These are phyloP conservation scores for Opisthocomus hoazin DNA, from an alignment of 2,113 vertebrate genomes.

Conservation along the genomic window DNA sequence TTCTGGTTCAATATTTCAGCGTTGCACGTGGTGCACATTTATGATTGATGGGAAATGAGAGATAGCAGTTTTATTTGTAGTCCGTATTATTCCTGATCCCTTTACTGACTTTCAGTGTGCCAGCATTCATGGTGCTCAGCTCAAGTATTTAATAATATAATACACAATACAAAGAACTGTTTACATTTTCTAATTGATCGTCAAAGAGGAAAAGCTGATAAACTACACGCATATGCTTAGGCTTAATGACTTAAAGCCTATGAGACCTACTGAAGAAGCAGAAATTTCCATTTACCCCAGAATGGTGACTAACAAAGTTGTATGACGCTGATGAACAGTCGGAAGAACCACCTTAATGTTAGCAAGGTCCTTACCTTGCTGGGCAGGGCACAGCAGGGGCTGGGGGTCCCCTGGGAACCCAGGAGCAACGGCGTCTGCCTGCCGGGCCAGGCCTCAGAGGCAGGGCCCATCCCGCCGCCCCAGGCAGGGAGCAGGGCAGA, in stretches of 20 bases:
- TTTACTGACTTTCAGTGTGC: background rate
- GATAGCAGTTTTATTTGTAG: background rate
- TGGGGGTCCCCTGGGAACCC: rapidly evolving
- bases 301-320: background rate
- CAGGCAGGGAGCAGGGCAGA: no score
- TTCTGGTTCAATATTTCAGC: background rate
- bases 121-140: background rate
- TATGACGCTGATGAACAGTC: background rate
- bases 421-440: rapidly evolving
- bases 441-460: no score
- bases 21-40: rapidly evolving
- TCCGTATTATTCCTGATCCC: background rate
- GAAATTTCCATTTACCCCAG: background rate
- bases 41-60: background rate
- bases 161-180: background rate
- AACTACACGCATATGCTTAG: background rate
- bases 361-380: background rate
- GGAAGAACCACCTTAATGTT: background rate
- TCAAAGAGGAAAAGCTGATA: background rate
- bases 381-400: background rate
- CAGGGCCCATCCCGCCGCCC: rapidly evolving
- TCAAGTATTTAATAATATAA: background rate
- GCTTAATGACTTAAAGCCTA: background rate
- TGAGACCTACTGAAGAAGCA: background rate
- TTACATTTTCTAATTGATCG: background rate